Conservation (phyloP, 2,888 invertebrate genomes). For the Drosophila kanekoi region DNA sequence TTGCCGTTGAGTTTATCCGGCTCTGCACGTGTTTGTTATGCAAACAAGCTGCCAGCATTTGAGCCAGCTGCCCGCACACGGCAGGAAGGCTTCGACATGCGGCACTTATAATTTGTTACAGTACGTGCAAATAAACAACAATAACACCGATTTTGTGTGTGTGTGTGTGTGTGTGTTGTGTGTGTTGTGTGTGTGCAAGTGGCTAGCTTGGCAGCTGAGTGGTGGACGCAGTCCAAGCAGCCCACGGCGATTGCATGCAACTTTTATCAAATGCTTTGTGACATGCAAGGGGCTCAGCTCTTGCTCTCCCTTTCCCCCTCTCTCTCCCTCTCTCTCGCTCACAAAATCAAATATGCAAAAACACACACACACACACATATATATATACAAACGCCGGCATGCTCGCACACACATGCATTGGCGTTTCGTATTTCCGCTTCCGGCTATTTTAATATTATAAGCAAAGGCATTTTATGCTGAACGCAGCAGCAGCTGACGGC, state of each 20-base stretch:
- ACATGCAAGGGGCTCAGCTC: conserved; percentile 61
- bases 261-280: conserved; percentile 75
- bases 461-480: conserved; percentile 78
- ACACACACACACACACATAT: conserved; percentile 16
- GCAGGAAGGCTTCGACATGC: conserved; percentile 73
- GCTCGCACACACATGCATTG: conserved; percentile 56
- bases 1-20: conserved; percentile 10
- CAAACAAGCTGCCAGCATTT: conserved; percentile 69
- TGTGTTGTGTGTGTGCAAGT: conserved; percentile 18
- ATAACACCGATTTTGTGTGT: conserved; percentile 32
- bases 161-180: background rate
- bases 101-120: conserved; percentile 77
- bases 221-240: conserved; percentile 51
- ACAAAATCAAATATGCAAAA: conserved; percentile 69
- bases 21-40: conserved; percentile 69
- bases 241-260: conserved; percentile 63
- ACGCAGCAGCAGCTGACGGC: conserved; percentile 58
- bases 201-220: conserved; percentile 16
- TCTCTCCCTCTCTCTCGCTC: conserved; percentile 13
- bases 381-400: conserved; percentile 5
- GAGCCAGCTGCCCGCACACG: conserved; percentile 21
- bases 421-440: conserved; percentile 81
- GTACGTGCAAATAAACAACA: conserved; percentile 69
- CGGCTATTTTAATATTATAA: conserved; percentile 80
- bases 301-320: conserved; percentile 1